Percentiles rank a stretch among this genome's conserved stretches.
phyloP scores from a whole-genome alignment of 1,140 invertebrate species.

The Parasteatoda tepidariorum region DNA sequence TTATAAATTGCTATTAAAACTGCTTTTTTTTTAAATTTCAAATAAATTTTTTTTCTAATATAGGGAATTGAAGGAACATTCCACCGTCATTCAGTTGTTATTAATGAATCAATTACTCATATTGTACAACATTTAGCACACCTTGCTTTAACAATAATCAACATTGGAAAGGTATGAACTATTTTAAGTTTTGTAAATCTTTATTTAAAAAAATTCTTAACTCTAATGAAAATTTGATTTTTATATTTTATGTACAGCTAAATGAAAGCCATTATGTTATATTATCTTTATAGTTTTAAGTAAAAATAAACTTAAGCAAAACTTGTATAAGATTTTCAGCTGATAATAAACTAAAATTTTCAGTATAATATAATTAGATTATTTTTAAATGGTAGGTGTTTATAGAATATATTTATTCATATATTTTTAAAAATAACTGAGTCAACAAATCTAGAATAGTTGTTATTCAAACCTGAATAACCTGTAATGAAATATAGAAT shows the following conservation, averaged over 20 bases:
- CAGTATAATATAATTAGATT: too few species aligned
- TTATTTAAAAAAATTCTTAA: background rate
- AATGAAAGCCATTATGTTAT: background rate
- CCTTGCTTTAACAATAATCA: constrained; percentile 74
- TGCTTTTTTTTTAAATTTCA: constrained; percentile 4
- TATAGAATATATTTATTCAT: too few species aligned
- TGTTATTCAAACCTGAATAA: too few species aligned
- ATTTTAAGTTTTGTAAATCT: too few species aligned
- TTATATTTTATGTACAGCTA: background rate
- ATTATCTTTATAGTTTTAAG: background rate
- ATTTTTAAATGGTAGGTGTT: too few species aligned
- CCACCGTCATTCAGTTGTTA: constrained; percentile 69
- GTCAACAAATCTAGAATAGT: too few species aligned
- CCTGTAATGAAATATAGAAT: too few species aligned
- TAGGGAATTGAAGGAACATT: constrained; percentile 76
- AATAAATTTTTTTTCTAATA: constrained; percentile 32
- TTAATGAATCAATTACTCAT: constrained; percentile 74
- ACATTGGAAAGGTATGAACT: constrained; percentile 73
- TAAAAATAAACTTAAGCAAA: background rate
- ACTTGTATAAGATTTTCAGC: too few species aligned
- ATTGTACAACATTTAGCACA: constrained; percentile 79
- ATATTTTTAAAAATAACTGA: too few species aligned
- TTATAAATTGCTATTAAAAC: background rate
- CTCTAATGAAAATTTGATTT: background rate
- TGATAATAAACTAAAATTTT: too few species aligned